Conservation (phyloP, 2,113 vertebrate species). For the Brachypteracias leptosomus region DNA sequence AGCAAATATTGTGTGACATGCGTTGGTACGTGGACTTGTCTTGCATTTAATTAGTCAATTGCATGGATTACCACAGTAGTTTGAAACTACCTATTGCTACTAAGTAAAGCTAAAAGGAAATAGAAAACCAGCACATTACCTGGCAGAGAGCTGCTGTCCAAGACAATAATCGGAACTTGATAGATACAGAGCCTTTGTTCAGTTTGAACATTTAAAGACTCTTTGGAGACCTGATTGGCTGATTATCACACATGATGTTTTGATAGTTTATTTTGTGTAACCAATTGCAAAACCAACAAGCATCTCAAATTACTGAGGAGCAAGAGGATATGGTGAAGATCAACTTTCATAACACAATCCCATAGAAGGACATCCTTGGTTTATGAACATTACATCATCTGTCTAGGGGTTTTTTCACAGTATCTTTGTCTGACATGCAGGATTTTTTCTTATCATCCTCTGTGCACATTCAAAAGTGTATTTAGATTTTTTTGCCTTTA, state of each 20-base stretch:
- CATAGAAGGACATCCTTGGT: background rate
- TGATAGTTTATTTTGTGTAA: constrained; percentile 49
- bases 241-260: constrained; percentile 46
- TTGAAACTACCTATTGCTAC: background rate
- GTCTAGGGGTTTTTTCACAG: background rate
- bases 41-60: constrained; percentile 44
- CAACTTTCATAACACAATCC: background rate
- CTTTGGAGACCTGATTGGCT: constrained; percentile 60
- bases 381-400: background rate
- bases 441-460: background rate
- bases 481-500: background rate
- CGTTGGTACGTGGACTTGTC: background rate
- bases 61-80: constrained; percentile 10
- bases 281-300: constrained; percentile 48
- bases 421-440: background rate
- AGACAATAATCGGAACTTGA: constrained; percentile 37
- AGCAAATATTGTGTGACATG: constrained; percentile 5
- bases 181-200: constrained; percentile 26
- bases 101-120: constrained; percentile 31
- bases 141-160: constrained; percentile 40
- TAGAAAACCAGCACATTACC: constrained; percentile 56
- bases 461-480: background rate
- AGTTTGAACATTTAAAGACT: constrained; percentile 64
- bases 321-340: background rate
- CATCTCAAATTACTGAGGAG: background rate